These are phyloP conservation scores for Xestia c-nigrum DNA, from an alignment of 2,888 invertebrate species.

Conservation along the genomic window DNA sequence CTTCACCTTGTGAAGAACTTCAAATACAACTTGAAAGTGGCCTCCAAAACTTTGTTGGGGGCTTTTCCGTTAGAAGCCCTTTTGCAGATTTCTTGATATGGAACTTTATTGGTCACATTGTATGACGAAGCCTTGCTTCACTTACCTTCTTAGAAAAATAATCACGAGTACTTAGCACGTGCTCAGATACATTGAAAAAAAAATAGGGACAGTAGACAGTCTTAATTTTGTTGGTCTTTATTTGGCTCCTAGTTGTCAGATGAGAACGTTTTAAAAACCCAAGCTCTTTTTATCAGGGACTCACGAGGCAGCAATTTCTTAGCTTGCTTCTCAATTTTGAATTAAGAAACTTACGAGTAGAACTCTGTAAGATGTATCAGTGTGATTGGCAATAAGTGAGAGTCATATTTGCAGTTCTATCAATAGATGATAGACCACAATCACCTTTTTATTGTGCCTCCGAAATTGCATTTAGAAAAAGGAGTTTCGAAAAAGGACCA, in stretches of 20 bases:
- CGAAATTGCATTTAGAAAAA: neutral
- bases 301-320: neutral
- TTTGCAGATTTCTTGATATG: slow-evolving; percentile 46
- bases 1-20: slow-evolving; percentile 42
- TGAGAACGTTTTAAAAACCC: neutral
- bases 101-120: slow-evolving; percentile 49
- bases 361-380: neutral
- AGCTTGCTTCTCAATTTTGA: neutral
- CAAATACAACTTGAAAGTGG: slow-evolving; percentile 53
- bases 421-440: neutral
- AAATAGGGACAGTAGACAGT: too few species aligned
- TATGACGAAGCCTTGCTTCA: slow-evolving; percentile 10
- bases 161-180: neutral
- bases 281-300: neutral
- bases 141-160: neutral
- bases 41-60: slow-evolving; percentile 35
- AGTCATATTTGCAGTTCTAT: neutral
- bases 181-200: neutral
- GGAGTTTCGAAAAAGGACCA: neutral
- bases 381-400: too few species aligned
- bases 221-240: neutral
- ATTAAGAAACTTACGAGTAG: neutral
- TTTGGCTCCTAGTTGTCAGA: neutral
- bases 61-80: slow-evolving; percentile 42
- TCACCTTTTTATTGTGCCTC: slow-evolving; percentile 1